A percentile compares a stretch with the other conserved stretches of the same genome.
Conservation (phyloP, 1,140 invertebrate species). For the Manduca sexta region DNA sequence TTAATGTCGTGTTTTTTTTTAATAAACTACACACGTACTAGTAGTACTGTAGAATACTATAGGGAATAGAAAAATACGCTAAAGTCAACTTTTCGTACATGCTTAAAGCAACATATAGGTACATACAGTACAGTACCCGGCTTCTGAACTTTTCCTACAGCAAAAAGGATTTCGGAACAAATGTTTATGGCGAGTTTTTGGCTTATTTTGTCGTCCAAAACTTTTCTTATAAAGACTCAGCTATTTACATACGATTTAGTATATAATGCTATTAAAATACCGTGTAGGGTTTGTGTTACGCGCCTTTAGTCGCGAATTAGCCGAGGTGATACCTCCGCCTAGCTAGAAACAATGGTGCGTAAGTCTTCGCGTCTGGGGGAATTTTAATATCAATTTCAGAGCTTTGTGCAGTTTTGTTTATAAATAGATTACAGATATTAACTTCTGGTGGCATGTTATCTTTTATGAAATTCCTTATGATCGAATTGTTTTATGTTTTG, state of each 20-base stretch:
- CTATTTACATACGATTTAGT: conserved; percentile 6
- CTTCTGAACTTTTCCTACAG: conserved; percentile 18
- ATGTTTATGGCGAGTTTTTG: conserved; percentile 15
- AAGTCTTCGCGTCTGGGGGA: conserved; percentile 16
- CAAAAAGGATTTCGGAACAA: conserved; percentile 13
- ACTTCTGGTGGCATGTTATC: not conserved
- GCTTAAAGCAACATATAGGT: not conserved
- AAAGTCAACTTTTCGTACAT: conserved; percentile 14
- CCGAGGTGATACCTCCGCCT: conserved; percentile 24
- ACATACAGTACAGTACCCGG: conserved; percentile 10
- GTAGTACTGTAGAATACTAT: no score
- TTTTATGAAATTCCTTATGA: not conserved
- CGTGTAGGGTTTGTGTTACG: no score
- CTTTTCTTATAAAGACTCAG: conserved; percentile 7
- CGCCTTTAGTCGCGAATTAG: no score
- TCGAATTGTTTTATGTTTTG: not conserved
- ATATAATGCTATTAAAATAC: not conserved
- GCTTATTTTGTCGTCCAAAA: conserved; percentile 16
- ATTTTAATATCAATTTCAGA: conserved; percentile 3
- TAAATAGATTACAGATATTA: not conserved
- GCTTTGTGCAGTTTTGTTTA: not conserved
- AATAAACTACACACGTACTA: no score
- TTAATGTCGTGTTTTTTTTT: no score
- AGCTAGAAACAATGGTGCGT: conserved; percentile 30
- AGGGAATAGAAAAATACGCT: not conserved